Percentiles rank a stretch among this genome's conserved stretches.
phyloP scores from a whole-genome alignment of 2,113 vertebrate species.

The Pseudorectes ferrugineus region DNA sequence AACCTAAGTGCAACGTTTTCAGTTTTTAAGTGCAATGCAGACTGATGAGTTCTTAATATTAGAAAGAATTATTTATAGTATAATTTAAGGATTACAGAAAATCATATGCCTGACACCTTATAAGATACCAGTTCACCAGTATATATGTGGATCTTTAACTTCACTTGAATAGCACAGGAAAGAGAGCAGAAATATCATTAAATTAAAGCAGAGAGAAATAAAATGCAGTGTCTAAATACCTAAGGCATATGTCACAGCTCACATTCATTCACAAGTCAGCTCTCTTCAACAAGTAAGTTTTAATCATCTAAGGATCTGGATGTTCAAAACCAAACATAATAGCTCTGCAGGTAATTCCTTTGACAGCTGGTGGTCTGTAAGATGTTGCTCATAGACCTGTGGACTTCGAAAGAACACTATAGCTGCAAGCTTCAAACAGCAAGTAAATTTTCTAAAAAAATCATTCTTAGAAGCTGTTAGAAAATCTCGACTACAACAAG shows the following conservation, averaged over 20 bases:
- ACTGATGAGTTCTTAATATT: background rate
- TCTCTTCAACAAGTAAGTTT: background rate
- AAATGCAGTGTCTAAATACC: background rate
- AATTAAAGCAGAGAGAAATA: background rate
- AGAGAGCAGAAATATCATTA: background rate
- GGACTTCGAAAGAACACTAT: constrained; percentile 10
- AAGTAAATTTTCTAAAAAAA: background rate
- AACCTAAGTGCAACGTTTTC: background rate
- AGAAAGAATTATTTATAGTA: constrained; percentile 14
- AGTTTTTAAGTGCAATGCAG: background rate
- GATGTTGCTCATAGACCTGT: background rate
- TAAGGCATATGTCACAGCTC: background rate
- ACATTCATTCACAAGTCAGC: background rate
- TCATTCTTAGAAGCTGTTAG: background rate
- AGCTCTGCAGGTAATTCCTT: constrained; percentile 3
- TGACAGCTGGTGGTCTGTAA: constrained; percentile 2
- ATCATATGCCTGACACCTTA: accelerated
- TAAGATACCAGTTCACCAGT: background rate
- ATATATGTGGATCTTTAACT: background rate
- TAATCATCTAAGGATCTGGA: background rate
- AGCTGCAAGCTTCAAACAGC: background rate
- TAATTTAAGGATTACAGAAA: background rate
- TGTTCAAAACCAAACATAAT: constrained; percentile 12
- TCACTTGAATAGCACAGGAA: background rate
- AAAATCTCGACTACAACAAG: background rate